phyloP scores from a whole-genome alignment of 2,113 vertebrate genomes.

The Misgurnus mizolepis region DNA sequence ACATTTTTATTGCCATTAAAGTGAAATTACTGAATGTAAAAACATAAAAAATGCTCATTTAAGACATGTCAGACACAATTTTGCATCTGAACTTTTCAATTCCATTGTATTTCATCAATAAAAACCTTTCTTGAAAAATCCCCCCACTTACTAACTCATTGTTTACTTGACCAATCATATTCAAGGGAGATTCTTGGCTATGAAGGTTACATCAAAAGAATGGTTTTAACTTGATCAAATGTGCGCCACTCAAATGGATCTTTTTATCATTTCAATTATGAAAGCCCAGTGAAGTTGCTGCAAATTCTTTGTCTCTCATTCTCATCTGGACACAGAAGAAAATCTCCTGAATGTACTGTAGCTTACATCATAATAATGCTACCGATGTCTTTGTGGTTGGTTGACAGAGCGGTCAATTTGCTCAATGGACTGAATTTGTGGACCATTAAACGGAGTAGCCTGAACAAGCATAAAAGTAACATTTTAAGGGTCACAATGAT shows the following conservation, averaged over 20 bases:
- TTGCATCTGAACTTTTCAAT: neutral
- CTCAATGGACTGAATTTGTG: conserved; percentile 44
- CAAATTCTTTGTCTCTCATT: conserved; percentile 34
- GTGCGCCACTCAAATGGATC: neutral
- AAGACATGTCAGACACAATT: no score
- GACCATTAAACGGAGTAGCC: conserved; percentile 47
- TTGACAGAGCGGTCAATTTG: conserved; percentile 40
- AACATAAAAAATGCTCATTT: no score
- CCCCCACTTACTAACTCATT: neutral
- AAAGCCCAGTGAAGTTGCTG: conserved; percentile 17
- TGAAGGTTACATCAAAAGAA: neutral
- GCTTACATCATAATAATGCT: conserved; percentile 31
- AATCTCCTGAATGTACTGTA: conserved; percentile 28
- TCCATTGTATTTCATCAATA: neutral
- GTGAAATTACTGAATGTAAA: no score
- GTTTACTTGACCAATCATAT: neutral
- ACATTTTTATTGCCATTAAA: no score
- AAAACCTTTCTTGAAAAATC: neutral
- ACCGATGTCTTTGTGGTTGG: conserved; percentile 25
- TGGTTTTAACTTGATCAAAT: neutral
- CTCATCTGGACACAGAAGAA: conserved; percentile 22
- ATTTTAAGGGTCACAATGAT: conserved; percentile 34
- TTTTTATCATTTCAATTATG: neutral
- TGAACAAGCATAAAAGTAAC: conserved; percentile 24
- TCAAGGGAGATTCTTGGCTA: neutral